Evolutionary conservation across 2,888 invertebrate species (phyloP), one percentile per base, ranked within the genome.

Genomic region (Parnassius apollo): DNA sequence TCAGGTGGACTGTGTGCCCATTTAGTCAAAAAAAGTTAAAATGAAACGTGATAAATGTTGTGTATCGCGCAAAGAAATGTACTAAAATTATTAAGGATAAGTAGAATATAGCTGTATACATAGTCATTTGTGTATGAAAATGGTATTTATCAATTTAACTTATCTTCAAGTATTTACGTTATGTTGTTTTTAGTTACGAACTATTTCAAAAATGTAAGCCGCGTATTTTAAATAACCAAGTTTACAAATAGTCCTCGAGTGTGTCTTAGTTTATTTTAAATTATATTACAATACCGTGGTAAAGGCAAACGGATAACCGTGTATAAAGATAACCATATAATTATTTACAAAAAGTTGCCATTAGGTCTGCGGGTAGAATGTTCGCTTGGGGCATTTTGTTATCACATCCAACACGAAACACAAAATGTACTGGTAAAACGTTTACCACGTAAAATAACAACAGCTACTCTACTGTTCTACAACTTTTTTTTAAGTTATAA

Each of bases 331-430:
- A 46, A 50, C 42, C 35, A 18, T 48, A 54, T 49, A 50, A 50
- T 51, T 61, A 51, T 61, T 61, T 52, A 62, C 42, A 45, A 46
- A 62, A 55, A 56, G 46, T 51, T 44, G 42, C 57, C 22, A 52
- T 52, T 52, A 48, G 56, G 48, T 46, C 61, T 52, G 52, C 35
- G 51, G n/a, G 35, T n/a, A 51, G 44, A n/a, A 13, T 44, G 53
- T 46, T 42, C 57, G 50, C 57, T 57, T 51, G 57, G 51, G 52
- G 48, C 57, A 22, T 62, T 62, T 52, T 35, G 57, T 62, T 62
- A 57, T 62, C 61, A 52, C 57, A 50, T 10, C 51, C 13, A 25
- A 49, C 54, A 60, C 52, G 35, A 53, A 56, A 52, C 44, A 52
- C 12, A 55, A 57, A 45, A 49, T 18, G 12, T 22, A 9, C 42